Conservation (phyloP, 1,140 invertebrate species). For the Drosophila chauvacae region DNA sequence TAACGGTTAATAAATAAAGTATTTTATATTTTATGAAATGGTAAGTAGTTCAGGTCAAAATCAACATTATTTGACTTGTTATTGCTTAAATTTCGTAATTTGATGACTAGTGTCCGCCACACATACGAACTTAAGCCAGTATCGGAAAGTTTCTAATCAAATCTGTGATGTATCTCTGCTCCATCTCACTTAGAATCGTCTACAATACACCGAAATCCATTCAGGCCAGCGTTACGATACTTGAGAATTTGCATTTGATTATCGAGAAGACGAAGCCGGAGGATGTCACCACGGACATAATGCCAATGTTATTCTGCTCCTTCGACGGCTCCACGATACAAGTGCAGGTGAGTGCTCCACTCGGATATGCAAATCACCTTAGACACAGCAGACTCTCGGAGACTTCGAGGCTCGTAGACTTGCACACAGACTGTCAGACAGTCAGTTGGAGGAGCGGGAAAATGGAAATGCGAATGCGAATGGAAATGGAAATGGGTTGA, state of each 20-base stretch:
- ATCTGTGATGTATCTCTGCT: constrained; percentile 20
- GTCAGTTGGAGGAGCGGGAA: neutral
- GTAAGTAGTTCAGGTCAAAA: neutral
- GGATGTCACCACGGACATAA: constrained; percentile 91
- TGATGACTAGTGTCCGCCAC: neutral
- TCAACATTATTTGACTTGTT: neutral
- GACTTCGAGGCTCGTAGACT: neutral
- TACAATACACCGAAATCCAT: constrained; percentile 94
- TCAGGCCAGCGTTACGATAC: constrained; percentile 94
- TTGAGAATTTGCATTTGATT: constrained; percentile 96
- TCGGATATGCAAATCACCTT: constrained; percentile 49
- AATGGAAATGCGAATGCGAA: constrained; percentile 24
- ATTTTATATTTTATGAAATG: neutral
- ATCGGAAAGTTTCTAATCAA: constrained; percentile 47
- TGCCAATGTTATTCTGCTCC: constrained; percentile 94
- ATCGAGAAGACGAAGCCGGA: constrained; percentile 94
- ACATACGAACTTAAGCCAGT: neutral
- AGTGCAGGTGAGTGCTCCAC: constrained; percentile 90
- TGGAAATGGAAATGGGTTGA: constrained; percentile 48
- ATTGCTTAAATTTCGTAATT: too few species aligned
- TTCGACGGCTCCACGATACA: constrained; percentile 96
- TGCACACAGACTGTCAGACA: constrained; percentile 14
- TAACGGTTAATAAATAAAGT: too few species aligned
- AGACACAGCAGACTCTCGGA: neutral
- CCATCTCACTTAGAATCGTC: constrained; percentile 86